Conservation (phyloP, 2,888 invertebrate genomes). For the Acanthopleura granulata region DNA sequence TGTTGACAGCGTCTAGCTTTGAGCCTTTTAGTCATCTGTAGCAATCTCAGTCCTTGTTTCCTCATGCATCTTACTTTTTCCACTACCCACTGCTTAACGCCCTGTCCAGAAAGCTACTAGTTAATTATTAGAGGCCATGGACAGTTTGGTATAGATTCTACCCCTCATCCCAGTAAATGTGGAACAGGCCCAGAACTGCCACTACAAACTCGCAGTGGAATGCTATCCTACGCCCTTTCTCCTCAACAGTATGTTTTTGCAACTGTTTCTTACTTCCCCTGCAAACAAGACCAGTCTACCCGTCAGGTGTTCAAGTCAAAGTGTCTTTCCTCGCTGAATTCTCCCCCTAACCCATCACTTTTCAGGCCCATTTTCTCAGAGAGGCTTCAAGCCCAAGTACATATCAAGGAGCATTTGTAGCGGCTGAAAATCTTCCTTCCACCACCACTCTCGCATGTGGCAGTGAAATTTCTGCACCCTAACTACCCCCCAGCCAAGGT, state of each 20-base stretch:
- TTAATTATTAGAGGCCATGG: too few relatives aligned
- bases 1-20: too few relatives aligned
- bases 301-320: slow-evolving; percentile 2
- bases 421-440: background rate
- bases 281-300: background rate
- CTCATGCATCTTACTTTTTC: too few relatives aligned
- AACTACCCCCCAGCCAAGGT: slow-evolving; percentile 5
- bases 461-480: slow-evolving; percentile 7
- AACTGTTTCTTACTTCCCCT: background rate
- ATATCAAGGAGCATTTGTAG: background rate
- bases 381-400: background rate
- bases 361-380: background rate
- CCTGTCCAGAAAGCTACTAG: too few relatives aligned
- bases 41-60: too few relatives aligned
- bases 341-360: background rate
- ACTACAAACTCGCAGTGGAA: background rate
- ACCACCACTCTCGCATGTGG: background rate
- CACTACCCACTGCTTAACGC: too few relatives aligned
- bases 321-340: background rate
- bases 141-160: too few relatives aligned
- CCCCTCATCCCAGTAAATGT: too few relatives aligned
- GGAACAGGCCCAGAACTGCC: background rate
- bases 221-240: background rate
- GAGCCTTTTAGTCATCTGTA: too few relatives aligned
- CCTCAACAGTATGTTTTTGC: background rate